phyloP scores from a whole-genome alignment of 2,888 invertebrate genomes.

The Drosophila borborema region DNA sequence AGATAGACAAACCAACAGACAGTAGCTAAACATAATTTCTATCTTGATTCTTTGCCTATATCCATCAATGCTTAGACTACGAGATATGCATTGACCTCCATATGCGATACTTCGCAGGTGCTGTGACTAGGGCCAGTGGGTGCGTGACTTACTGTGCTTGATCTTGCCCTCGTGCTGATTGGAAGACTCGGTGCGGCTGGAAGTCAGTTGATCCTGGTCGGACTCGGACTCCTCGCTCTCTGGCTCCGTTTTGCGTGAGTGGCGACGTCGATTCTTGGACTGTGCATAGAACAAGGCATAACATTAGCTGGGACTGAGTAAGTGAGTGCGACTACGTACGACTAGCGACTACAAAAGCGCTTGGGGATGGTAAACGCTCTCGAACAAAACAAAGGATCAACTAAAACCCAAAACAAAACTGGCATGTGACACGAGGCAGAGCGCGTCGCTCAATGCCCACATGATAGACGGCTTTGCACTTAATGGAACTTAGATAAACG shows the following conservation, averaged over 20 bases:
- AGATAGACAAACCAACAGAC: background rate
- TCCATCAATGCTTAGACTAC: background rate
- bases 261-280: conserved; percentile 87
- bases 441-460: conserved; percentile 42
- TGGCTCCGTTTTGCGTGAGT: conserved; percentile 88
- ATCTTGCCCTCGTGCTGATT: conserved; percentile 90
- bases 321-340: background rate
- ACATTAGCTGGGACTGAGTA: conserved; percentile 42
- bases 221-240: conserved; percentile 91
- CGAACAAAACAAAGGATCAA: conserved; percentile 41
- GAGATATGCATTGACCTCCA: background rate
- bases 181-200: conserved; percentile 90
- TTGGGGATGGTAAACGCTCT: conserved; percentile 58
- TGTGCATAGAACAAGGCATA: conserved; percentile 58
- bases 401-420: conserved; percentile 53
- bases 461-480: conserved; percentile 66
- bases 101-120: conserved; percentile 18
- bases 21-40: background rate
- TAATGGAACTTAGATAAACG: conserved; percentile 62
- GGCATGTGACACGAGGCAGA: conserved; percentile 56
- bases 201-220: conserved; percentile 90
- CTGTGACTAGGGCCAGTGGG: background rate
- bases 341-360: conserved; percentile 75
- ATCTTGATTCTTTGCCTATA: background rate
- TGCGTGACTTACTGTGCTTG: conserved; percentile 88